phyloP scores from a whole-genome alignment of 2,888 invertebrate species.

The Cephus rjabovi region DNA sequence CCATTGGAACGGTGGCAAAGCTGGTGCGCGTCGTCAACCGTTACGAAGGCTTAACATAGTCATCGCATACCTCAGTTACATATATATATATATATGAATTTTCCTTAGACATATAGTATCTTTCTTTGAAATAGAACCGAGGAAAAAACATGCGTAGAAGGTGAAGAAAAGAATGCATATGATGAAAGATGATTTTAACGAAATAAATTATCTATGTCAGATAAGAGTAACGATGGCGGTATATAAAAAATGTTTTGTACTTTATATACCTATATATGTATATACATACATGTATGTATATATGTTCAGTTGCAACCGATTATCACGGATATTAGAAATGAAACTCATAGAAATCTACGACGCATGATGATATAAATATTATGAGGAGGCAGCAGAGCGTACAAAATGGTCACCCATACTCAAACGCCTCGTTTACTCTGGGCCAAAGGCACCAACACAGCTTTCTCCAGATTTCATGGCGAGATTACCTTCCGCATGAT shows the following conservation, averaged over 20 bases:
- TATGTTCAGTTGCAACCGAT: not conserved
- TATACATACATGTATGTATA: too few relatives aligned
- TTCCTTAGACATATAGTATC: not conserved
- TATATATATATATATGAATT: not conserved
- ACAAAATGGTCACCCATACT: slow-evolving; percentile 34
- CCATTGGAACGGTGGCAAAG: not conserved
- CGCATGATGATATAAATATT: not conserved
- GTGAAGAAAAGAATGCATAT: not conserved
- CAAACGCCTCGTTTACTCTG: slow-evolving; percentile 33
- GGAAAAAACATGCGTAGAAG: not conserved
- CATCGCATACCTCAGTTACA: not conserved
- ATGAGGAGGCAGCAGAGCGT: slow-evolving; percentile 30
- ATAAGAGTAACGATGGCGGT: too few relatives aligned
- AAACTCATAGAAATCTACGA: not conserved
- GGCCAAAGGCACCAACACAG: slow-evolving; percentile 35
- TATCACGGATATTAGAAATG: not conserved
- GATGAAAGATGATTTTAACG: not conserved
- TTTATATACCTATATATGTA: too few relatives aligned
- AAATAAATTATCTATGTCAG: not conserved
- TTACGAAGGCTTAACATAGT: slow-evolving; percentile 1
- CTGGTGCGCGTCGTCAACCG: slow-evolving; percentile 7
- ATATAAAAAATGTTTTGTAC: too few relatives aligned
- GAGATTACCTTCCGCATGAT: slow-evolving; percentile 27
- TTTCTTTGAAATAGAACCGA: not conserved
- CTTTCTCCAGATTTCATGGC: slow-evolving; percentile 40